Evolutionary conservation across 2,797 vertebrate species (phyloP).

Genomic region (Salarias fasciatus): DNA sequence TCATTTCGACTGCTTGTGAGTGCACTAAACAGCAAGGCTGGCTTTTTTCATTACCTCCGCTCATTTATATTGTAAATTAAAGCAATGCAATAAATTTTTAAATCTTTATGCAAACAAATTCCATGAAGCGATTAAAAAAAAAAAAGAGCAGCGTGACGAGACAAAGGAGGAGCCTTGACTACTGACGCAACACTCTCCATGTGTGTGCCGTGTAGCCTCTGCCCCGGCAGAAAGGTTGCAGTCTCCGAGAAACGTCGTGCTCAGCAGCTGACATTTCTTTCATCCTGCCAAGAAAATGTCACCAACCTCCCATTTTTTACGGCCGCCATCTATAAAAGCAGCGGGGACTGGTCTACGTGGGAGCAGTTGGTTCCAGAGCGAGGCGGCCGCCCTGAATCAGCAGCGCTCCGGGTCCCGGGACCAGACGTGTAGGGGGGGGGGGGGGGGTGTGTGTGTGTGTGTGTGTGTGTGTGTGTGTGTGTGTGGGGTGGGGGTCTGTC

Average conservation of each 20-base stretch:
- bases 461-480: too few species aligned
- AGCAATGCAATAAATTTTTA: too few species aligned
- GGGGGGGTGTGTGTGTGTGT: too few species aligned
- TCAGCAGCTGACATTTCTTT: slow-evolving; percentile 61
- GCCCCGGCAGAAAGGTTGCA: slow-evolving; percentile 45
- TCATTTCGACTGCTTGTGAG: background rate
- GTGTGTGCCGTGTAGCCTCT: background rate
- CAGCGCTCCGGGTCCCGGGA: slow-evolving; percentile 22
- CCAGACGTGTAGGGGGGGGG: too few species aligned
- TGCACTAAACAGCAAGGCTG: background rate
- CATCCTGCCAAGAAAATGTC: slow-evolving; percentile 57
- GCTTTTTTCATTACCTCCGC: background rate
- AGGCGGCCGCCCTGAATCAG: slow-evolving; percentile 39
- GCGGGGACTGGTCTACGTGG: slow-evolving; percentile 19
- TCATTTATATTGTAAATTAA: slow-evolving; percentile 1
- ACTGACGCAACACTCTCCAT: slow-evolving; percentile 1
- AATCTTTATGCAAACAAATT: background rate
- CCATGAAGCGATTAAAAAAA: too few species aligned
- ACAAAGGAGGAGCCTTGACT: slow-evolving; percentile 9
- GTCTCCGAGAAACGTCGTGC: slow-evolving; percentile 26
- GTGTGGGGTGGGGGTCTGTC: slow-evolving; percentile 25
- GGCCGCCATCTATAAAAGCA: slow-evolving; percentile 48
- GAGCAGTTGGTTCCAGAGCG: slow-evolving; percentile 26
- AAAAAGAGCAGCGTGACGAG: background rate
- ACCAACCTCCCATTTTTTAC: slow-evolving; percentile 40